Conservation (phyloP, 2,113 vertebrate genomes). For the Notothenia coriiceps region DNA sequence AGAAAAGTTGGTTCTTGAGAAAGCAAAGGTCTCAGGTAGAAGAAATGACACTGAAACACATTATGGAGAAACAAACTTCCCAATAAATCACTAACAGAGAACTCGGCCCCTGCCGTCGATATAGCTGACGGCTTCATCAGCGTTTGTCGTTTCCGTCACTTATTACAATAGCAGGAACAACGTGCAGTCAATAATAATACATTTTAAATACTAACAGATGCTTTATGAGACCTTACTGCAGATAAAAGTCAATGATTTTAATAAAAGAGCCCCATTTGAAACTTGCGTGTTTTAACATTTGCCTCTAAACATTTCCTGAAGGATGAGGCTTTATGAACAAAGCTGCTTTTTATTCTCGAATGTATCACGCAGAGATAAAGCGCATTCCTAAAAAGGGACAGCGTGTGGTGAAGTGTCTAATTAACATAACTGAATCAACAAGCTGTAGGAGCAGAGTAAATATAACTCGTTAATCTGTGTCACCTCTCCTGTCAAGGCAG, state of each 20-base stretch:
- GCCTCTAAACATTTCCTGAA: conserved; percentile 10
- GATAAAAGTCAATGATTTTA: background rate
- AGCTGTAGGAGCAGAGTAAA: conserved; percentile 39
- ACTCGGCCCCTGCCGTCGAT: too few species aligned
- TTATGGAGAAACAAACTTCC: background rate
- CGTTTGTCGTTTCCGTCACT: background rate
- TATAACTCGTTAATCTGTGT: conserved; percentile 31
- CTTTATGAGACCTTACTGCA: conserved; percentile 11
- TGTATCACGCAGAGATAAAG: conserved; percentile 12
- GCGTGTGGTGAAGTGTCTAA: background rate
- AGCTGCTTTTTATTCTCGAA: conserved; percentile 8
- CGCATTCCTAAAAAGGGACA: conserved; percentile 13
- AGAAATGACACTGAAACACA: background rate
- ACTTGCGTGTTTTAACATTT: background rate
- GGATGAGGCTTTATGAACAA: conserved; percentile 6
- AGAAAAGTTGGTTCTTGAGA: background rate
- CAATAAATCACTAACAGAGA: too few species aligned
- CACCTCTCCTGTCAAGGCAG: conserved; percentile 31
- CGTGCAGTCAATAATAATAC: background rate
- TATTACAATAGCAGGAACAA: background rate
- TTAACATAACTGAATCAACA: conserved; percentile 35
- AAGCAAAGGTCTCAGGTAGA: background rate
- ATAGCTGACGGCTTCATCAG: background rate
- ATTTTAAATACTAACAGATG: background rate
- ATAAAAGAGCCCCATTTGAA: background rate